A percentile compares a stretch with the other conserved stretches of the same genome.
Conservation (phyloP, 2,888 invertebrate species). For the Malachius bipustulatus region DNA sequence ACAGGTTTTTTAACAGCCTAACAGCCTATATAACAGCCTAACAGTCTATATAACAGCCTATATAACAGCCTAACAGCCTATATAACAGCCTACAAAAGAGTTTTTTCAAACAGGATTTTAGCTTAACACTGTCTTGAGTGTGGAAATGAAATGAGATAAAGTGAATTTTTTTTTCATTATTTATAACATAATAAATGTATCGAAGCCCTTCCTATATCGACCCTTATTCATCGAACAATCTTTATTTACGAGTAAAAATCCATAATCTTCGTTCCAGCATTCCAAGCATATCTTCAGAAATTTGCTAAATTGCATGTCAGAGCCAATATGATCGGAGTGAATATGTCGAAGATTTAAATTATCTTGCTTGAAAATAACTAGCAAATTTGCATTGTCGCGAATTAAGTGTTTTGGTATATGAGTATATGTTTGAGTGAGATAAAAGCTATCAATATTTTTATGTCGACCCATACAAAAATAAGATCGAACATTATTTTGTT, state of each 20-base stretch:
- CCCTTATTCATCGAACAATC: constrained; percentile 21
- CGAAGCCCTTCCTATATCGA: too few species aligned
- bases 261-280: constrained; percentile 24
- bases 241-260: constrained; percentile 23
- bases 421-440: too few species aligned
- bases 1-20: too few species aligned
- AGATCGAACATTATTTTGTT: constrained; percentile 23
- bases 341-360: constrained; percentile 25
- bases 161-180: too few species aligned
- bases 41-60: too few species aligned
- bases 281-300: constrained; percentile 23
- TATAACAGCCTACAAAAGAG: too few species aligned
- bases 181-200: constrained; percentile 13
- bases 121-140: too few species aligned
- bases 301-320: constrained; percentile 18
- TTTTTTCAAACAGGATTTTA: too few species aligned
- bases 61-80: too few species aligned
- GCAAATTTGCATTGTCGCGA: constrained; percentile 27
- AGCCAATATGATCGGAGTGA: constrained; percentile 10
- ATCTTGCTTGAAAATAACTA: constrained; percentile 28
- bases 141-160: too few species aligned
- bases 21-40: too few species aligned
- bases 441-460: constrained; percentile 25
- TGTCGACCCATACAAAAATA: constrained; percentile 28
- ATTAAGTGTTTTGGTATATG: too few species aligned